phyloP scores from a whole-genome alignment of 2,797 vertebrate genomes.

The Chiroxiphia lanceolata region DNA sequence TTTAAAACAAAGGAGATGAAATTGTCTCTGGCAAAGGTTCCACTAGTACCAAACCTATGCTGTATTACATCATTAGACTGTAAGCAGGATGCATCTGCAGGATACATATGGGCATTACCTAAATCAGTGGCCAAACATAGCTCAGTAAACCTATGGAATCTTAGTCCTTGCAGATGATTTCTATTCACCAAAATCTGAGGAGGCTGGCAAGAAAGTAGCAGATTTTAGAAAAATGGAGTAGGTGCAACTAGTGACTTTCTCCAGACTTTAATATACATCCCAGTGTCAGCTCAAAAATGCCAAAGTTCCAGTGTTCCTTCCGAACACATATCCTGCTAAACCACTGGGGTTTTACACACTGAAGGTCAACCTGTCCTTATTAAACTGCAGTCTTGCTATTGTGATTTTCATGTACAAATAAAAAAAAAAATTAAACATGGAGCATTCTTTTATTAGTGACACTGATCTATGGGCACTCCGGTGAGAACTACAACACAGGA shows the following conservation, averaged over 20 bases:
- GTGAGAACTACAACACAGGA: background rate
- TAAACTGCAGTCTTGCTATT: background rate
- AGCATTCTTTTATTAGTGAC: background rate
- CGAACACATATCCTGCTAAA: background rate
- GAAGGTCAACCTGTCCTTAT: background rate
- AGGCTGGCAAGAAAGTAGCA: background rate
- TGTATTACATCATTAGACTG: background rate
- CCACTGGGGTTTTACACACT: accelerated
- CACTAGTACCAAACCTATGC: background rate
- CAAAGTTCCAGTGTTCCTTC: accelerated
- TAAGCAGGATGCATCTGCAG: background rate
- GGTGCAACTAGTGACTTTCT: background rate
- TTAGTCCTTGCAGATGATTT: background rate
- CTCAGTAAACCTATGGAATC: background rate
- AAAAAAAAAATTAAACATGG: background rate
- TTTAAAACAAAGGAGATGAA: background rate
- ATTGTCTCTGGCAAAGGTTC: background rate
- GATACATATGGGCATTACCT: background rate
- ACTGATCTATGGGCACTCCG: background rate
- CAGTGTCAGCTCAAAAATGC: background rate
- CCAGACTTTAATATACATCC: background rate
- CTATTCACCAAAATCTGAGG: background rate
- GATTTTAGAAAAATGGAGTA: background rate
- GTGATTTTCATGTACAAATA: background rate
- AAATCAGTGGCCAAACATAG: background rate